Evolutionary conservation across 2,113 vertebrate species (phyloP).

Genomic region (Neogobius melanostomus): DNA sequence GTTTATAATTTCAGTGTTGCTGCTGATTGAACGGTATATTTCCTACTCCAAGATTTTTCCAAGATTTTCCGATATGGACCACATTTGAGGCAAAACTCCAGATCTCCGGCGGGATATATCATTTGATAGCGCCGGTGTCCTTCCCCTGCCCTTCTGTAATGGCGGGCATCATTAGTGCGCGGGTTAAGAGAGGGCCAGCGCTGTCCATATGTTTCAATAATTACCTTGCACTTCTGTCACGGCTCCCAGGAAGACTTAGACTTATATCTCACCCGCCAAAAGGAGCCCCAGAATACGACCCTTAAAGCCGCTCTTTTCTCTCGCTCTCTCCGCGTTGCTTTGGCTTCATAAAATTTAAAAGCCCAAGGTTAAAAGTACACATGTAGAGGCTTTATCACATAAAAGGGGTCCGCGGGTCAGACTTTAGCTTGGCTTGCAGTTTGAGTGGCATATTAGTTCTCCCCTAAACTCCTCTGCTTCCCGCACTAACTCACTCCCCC

Average conservation of each 20-base stretch:
- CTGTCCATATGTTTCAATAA: constrained; percentile 73
- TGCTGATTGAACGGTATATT: neutral
- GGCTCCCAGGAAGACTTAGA: constrained; percentile 30
- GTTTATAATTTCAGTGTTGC: too few relatives aligned
- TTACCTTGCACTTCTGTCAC: constrained; percentile 63
- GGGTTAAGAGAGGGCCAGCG: constrained; percentile 60
- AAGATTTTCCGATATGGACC: constrained; percentile 15
- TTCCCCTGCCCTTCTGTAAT: constrained; percentile 66
- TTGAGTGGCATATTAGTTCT: constrained; percentile 84
- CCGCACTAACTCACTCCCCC: constrained; percentile 25
- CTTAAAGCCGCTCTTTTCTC: constrained; percentile 15
- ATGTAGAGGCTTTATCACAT: constrained; percentile 52
- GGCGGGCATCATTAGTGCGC: constrained; percentile 68
- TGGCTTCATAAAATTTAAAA: neutral
- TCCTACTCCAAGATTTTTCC: neutral
- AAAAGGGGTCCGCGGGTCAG: constrained; percentile 33
- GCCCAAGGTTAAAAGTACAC: constrained; percentile 41
- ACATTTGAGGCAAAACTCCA: constrained; percentile 36
- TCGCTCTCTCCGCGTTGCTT: constrained; percentile 8
- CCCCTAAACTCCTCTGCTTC: constrained; percentile 49
- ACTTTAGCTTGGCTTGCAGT: constrained; percentile 46
- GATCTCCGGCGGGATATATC: constrained; percentile 52
- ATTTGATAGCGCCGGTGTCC: constrained; percentile 64
- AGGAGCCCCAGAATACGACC: constrained; percentile 3
- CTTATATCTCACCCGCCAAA: constrained; percentile 3